Base-by-base conservation (phyloP, 2,797 vertebrate species). In the Miichthys miiuy region DNA sequence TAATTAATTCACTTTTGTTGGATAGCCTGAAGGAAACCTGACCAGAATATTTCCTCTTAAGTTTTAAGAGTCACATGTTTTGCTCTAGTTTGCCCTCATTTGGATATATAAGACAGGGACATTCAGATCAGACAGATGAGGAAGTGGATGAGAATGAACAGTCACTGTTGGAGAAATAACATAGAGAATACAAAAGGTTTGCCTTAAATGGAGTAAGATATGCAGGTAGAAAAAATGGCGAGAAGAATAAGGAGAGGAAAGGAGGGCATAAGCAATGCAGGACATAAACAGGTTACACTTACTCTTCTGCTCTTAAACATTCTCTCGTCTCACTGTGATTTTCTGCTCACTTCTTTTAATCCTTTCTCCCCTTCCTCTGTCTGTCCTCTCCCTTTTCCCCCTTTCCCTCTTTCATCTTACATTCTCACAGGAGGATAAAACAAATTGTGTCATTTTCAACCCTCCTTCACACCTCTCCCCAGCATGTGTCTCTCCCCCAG, bases 381-480 rank as follows among this genome's bases (percentile, higher is more conserved):
- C 62, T 41, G n/a, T 63, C 61, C 57, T 61, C 58, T 60, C 54
- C 21, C 41, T 27, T 56, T 4, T 56, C 50, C 63, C 27, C 70
- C 57, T 50, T 55, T 81, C 27, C 72, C 46, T 66, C 83, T 85
- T 89, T 89, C 84, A 84, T 82, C 68, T 78, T 69, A 56, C n/a
- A 60, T 75, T 72, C 85, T 86, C 88, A 77, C 60, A 76, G 66
- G 84, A 77, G 81, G 73, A 86, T 87, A 61, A 83, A 89, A 86
- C 82, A 85, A 83, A 86, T 81, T 75, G 74, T 78, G 68, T 77
- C 23, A 83, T 84, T 89, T 87, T 80, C 76, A 79, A 84, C 71
- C 78, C 78, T 85, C 75, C 77, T 87, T 91, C 81, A 89, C 88
- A 87, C 83, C 82, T 87, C 79, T 84, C 54, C 52, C 27, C 68